Conservation (phyloP, 1,140 invertebrate species). For the Pachypsylla venusta region DNA sequence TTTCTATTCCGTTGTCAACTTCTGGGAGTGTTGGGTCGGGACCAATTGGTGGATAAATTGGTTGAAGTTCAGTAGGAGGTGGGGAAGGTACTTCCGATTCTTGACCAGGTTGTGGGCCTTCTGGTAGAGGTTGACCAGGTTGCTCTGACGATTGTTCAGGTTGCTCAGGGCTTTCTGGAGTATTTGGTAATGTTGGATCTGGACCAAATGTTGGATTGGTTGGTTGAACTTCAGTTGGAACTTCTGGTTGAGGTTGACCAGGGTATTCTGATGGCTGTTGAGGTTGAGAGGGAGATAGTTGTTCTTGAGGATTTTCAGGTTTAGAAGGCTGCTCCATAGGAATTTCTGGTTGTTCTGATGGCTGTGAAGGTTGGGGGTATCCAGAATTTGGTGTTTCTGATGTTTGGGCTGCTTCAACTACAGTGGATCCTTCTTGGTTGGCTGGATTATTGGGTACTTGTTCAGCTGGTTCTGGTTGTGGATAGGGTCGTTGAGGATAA, state of each 20-base stretch:
- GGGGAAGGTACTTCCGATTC: constrained; percentile 15
- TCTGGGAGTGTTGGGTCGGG: constrained; percentile 11
- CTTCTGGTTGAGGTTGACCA: constrained; percentile 11
- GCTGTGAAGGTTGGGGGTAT: constrained; percentile 2
- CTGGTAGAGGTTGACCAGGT: constrained; percentile 12
- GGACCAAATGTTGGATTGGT: constrained; percentile 18
- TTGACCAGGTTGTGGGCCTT: constrained; percentile 7
- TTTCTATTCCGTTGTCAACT: constrained; percentile 20
- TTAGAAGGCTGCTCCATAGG: neutral
- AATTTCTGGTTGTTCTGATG: neutral
- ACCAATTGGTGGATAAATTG: constrained; percentile 3
- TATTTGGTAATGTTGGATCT: constrained; percentile 23
- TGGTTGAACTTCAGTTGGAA: constrained; percentile 13
- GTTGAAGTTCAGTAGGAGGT: constrained; percentile 15
- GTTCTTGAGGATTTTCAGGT: neutral
- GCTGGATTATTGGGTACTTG: neutral
- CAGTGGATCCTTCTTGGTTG: constrained; percentile 22
- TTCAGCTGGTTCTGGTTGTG: constrained; percentile 13
- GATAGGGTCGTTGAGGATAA: constrained; percentile 26
- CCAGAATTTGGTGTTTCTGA: neutral
- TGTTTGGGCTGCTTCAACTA: constrained; percentile 21
- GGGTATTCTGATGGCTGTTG: constrained; percentile 4
- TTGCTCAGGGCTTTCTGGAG: constrained; percentile 15
- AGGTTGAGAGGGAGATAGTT: constrained; percentile 2
- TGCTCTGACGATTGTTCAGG: constrained; percentile 20